Conservation (phyloP, 2,797 vertebrate genomes). For the Nyctalus aviator region DNA sequence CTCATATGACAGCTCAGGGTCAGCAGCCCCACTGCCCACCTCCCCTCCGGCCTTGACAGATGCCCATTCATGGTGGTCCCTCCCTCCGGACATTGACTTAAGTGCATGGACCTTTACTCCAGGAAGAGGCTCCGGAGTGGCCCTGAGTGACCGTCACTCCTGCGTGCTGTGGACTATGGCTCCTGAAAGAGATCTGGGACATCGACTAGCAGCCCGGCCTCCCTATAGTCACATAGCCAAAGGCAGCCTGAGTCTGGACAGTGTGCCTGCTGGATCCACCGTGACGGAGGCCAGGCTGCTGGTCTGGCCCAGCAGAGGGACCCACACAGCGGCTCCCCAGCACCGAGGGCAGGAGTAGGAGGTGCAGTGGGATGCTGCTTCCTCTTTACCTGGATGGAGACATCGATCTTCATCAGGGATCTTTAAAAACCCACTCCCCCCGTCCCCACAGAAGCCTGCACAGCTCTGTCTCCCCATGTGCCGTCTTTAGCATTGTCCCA, state of each 20-base stretch:
- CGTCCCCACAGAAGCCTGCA: background rate
- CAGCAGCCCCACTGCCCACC: no score
- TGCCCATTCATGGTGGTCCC: background rate
- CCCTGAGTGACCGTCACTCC: slow-evolving; percentile 39
- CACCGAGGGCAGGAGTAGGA: no score
- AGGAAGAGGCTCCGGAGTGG: background rate
- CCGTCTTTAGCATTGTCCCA: background rate
- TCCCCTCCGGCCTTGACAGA: no score
- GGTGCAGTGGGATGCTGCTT: no score
- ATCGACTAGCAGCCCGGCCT: background rate
- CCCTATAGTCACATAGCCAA: background rate
- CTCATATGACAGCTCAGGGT: no score
- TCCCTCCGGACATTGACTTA: slow-evolving; percentile 25
- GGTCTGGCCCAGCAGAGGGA: background rate
- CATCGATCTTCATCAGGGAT: background rate
- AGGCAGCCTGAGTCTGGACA: background rate
- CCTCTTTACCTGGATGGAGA: no score
- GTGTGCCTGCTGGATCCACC: accelerated
- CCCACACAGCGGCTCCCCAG: background rate
- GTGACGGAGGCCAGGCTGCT: background rate
- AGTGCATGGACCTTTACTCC: background rate
- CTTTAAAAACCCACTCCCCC: background rate
- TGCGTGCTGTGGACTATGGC: slow-evolving; percentile 50
- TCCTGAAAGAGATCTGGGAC: slow-evolving; percentile 34
- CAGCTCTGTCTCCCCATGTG: accelerated